These are phyloP conservation scores for Tenthredo notha DNA, from an alignment of 2,888 invertebrate genomes.

Conservation along the genomic window DNA sequence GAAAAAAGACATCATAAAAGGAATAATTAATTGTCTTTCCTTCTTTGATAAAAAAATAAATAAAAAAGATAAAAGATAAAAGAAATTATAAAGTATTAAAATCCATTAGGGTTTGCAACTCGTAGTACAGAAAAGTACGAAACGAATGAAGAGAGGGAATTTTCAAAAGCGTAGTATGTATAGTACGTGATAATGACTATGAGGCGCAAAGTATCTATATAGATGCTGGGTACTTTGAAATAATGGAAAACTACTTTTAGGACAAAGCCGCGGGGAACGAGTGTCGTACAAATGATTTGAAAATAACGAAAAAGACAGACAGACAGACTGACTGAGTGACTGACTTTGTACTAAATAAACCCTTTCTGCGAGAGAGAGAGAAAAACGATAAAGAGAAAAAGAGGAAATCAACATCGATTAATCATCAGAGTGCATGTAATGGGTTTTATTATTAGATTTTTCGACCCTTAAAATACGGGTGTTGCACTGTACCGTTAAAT, in stretches of 20 bases:
- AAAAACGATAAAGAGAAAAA: neutral
- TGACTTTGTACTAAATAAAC: slow-evolving; percentile 27
- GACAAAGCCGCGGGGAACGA: neutral
- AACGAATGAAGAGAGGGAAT: neutral
- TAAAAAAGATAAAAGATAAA: neutral
- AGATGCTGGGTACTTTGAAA: neutral
- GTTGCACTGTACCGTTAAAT: slow-evolving; percentile 4
- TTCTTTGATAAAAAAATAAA: neutral
- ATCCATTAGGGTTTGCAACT: neutral
- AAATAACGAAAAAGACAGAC: neutral
- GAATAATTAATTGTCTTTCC: neutral
- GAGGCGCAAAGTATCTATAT: neutral
- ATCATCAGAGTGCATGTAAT: neutral
- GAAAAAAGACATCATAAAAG: neutral
- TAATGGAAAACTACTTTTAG: neutral
- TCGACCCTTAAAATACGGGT: neutral
- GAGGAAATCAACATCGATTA: slow-evolving; percentile 2
- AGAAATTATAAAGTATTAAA: neutral
- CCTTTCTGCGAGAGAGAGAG: neutral
- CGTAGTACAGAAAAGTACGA: neutral
- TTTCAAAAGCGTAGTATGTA: neutral
- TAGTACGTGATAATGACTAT: neutral
- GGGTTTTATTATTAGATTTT: neutral
- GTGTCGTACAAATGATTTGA: neutral
- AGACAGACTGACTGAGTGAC: neutral